Conservation (phyloP, 2,113 vertebrate species). For the Plecturocebus donacophilus region DNA sequence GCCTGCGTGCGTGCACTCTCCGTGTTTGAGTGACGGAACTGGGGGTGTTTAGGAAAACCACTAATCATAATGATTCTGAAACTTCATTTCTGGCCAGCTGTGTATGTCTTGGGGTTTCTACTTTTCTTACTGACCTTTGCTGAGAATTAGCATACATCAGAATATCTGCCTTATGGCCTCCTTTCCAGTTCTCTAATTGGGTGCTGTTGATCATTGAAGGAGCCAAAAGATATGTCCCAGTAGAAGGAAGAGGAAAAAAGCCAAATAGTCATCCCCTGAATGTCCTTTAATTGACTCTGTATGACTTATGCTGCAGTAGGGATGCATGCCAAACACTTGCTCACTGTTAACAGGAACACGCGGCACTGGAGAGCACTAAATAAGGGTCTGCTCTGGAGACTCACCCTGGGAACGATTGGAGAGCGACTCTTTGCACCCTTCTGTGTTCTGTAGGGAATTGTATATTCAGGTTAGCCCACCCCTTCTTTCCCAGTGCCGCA, state of each 20-base stretch:
- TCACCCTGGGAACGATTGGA: neutral
- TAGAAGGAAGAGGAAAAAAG: neutral
- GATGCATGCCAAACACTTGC: neutral
- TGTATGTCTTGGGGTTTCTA: neutral
- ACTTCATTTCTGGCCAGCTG: neutral
- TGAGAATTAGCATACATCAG: neutral
- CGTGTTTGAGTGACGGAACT: neutral
- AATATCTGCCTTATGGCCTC: neutral
- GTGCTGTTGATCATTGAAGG: neutral
- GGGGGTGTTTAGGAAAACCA: neutral
- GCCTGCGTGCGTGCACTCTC: too few relatives aligned
- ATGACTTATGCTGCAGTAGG: neutral
- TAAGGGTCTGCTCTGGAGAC: neutral
- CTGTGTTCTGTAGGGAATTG: neutral
- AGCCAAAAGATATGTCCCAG: neutral
- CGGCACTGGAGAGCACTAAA: neutral
- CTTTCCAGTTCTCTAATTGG: neutral
- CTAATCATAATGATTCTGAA: neutral
- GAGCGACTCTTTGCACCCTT: neutral
- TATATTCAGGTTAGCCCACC: neutral
- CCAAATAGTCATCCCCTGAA: neutral
- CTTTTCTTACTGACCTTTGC: neutral
- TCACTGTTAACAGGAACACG: neutral
- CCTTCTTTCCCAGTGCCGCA: neutral
- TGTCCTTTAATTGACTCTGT: conserved; percentile 10